These are phyloP conservation scores for Amphimallon solstitiale DNA, from an alignment of 2,888 invertebrate species.

Conservation along the genomic window DNA sequence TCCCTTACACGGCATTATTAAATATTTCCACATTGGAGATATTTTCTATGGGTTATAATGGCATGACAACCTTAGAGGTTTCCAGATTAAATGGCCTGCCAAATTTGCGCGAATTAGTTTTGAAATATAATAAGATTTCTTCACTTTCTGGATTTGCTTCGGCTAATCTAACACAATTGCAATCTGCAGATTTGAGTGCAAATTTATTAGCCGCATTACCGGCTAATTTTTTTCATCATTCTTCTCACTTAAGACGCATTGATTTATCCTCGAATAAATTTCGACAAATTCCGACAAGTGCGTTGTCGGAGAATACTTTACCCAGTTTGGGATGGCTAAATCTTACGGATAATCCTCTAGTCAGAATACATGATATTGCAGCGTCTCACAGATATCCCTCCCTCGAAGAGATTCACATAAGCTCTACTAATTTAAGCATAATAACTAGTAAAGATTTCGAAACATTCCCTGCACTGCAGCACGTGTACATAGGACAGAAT, in stretches of 20 bases:
- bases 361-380: conserved; percentile 77
- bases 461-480: conserved; percentile 81
- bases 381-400: conserved; percentile 77
- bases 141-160: conserved; percentile 81
- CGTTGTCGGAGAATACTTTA: conserved; percentile 78
- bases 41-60: conserved; percentile 75
- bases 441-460: conserved; percentile 88
- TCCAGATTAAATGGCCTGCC: conserved; percentile 80
- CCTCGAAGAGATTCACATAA: conserved; percentile 85
- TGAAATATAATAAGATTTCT: conserved; percentile 79
- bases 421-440: conserved; percentile 82
- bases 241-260: conserved; percentile 75
- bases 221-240: conserved; percentile 82
- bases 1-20: conserved; percentile 82
- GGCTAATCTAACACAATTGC: conserved; percentile 77
- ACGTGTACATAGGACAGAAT: conserved; percentile 78
- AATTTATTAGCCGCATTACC: conserved; percentile 81
- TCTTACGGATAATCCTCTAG: conserved; percentile 83
- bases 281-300: conserved; percentile 80
- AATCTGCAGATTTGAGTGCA: conserved; percentile 79
- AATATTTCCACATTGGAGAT: conserved; percentile 81
- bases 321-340: conserved; percentile 81
- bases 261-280: conserved; percentile 84
- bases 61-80: conserved; percentile 77
- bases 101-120: conserved; percentile 77